These are phyloP conservation scores for Meloidogyne exigua DNA, from an alignment of 1,140 invertebrate genomes.

Conservation along the genomic window DNA sequence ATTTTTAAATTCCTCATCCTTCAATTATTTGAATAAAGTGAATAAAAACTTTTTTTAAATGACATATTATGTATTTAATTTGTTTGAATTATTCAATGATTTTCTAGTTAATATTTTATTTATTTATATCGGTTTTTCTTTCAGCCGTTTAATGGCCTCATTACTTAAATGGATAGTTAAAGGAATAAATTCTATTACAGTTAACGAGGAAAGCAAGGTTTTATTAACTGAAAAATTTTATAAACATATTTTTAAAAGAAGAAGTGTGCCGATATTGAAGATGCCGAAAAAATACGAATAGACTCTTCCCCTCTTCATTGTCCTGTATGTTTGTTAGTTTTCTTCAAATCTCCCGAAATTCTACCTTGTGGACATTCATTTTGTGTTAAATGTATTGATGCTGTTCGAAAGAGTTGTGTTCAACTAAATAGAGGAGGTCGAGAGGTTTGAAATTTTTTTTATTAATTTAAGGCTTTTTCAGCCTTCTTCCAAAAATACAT, in stretches of 20 bases:
- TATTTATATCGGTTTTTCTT: background rate
- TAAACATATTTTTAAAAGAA: conserved; percentile 5
- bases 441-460: background rate
- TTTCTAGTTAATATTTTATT: too few relatives aligned
- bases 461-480: conserved; percentile 5
- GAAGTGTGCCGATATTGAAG: conserved; percentile 31
- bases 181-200: background rate
- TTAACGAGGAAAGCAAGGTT: background rate
- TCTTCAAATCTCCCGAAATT: conserved; percentile 26
- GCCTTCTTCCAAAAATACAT: background rate
- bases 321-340: conserved; percentile 34
- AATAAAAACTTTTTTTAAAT: background rate
- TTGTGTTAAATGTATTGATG: conserved; percentile 25
- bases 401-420: background rate
- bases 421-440: background rate
- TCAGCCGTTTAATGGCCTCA: background rate
- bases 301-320: conserved; percentile 40
- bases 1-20: background rate
- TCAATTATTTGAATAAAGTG: background rate
- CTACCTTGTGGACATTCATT: conserved; percentile 38
- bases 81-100: too few relatives aligned
- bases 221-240: background rate
- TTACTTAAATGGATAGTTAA: background rate
- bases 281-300: conserved; percentile 36
- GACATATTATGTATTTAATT: too few relatives aligned